A percentile compares a stretch with the other conserved stretches of the same genome.
Evolutionary conservation across 35 echinoderm and acorn worm species (phyloP).

Genomic region (Lytechinus variegatus): DNA sequence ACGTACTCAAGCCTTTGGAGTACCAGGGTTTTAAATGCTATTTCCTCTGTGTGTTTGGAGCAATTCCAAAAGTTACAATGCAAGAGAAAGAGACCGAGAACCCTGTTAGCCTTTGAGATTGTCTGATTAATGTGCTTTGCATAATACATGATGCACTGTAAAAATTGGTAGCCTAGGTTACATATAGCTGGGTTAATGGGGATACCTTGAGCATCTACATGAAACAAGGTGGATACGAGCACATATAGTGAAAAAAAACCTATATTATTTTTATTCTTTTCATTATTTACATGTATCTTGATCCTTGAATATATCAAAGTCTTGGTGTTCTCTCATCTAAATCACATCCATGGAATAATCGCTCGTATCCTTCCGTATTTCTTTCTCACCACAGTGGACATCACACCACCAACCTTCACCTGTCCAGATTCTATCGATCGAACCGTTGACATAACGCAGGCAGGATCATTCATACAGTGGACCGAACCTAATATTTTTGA

Average conservation of each 20-base stretch:
- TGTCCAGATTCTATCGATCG: neutral
- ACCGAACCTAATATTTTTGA: neutral
- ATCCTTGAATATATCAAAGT: too few relatives aligned
- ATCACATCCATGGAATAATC: too few relatives aligned
- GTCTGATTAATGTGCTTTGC: constrained; percentile 29
- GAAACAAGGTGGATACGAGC: too few relatives aligned
- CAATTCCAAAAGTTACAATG: neutral
- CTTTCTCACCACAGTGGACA: neutral
- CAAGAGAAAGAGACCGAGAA: neutral
- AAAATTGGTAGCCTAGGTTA: too few relatives aligned
- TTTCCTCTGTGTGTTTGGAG: neutral
- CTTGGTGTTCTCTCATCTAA: too few relatives aligned
- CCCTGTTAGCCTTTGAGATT: neutral
- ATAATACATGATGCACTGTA: too few relatives aligned
- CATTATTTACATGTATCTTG: neutral
- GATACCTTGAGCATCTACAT: too few relatives aligned
- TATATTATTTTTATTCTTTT: neutral
- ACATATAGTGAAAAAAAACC: too few relatives aligned
- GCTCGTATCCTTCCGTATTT: neutral
- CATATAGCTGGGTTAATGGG: too few relatives aligned
- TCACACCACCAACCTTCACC: neutral
- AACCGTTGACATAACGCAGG: neutral
- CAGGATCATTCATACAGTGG: neutral
- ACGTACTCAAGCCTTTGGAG: neutral
- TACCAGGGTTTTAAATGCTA: neutral